phyloP scores from a whole-genome alignment of 2,797 vertebrate genomes.

The Coilia nasus region DNA sequence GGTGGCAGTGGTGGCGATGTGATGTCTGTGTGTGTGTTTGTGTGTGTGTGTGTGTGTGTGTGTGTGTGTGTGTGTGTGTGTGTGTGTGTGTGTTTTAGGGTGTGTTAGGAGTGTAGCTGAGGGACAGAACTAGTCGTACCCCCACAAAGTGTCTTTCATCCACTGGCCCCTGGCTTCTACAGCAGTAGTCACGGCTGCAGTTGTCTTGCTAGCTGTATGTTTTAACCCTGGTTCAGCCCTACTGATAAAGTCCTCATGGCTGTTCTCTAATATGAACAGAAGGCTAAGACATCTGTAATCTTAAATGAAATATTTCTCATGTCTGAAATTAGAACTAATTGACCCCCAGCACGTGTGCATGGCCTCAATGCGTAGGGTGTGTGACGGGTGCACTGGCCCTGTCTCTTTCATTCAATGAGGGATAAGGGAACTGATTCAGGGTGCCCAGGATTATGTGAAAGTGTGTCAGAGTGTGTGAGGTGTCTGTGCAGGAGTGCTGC shows the following conservation, averaged over 20 bases:
- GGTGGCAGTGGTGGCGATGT: slow-evolving; percentile 70
- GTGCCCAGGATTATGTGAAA: background rate
- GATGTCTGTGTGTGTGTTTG: slow-evolving; percentile 50
- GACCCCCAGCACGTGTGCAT: background rate
- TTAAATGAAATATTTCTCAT: background rate
- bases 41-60: slow-evolving; percentile 14
- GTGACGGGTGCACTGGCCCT: background rate
- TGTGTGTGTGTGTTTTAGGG: slow-evolving; percentile 38
- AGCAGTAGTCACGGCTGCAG: slow-evolving; percentile 78
- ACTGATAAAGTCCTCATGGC: background rate
- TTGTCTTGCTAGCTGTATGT: slow-evolving; percentile 61
- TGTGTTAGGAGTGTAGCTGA: slow-evolving; percentile 68
- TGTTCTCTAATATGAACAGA: background rate
- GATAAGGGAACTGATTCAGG: background rate
- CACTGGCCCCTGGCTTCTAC: slow-evolving; percentile 76
- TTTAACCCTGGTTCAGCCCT: background rate
- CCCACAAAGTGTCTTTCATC: slow-evolving; percentile 98
- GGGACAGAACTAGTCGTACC: slow-evolving; percentile 87
- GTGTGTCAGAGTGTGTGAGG: background rate
- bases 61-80: slow-evolving; percentile 35
- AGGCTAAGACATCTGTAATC: background rate
- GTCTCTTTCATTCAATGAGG: background rate
- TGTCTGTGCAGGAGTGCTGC: background rate
- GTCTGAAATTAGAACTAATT: background rate
- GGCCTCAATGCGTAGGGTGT: background rate